Evolutionary conservation across 2,888 invertebrate species (phyloP), one percentile per base, ranked within the genome.

Genomic region (Parnassius apollo): DNA sequence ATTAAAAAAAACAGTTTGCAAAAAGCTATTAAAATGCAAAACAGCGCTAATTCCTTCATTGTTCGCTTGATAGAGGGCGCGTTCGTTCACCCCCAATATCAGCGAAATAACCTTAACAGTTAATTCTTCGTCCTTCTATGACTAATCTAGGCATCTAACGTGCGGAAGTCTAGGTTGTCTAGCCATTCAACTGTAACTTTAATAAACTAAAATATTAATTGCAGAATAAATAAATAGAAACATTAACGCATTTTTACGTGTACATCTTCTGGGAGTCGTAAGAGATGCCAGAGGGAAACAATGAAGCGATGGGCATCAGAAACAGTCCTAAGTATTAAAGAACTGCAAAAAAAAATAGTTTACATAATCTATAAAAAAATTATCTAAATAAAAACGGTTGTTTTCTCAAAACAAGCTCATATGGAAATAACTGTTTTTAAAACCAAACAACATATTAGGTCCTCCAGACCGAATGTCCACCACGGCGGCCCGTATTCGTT

Each of bases 11-110:
- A 2, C 25, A 25, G 25, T 25, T 2, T 25, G 25, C 2, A 25
- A 25, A 22, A 2, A 25, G 18, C 18, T 2, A 25, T 25, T 35
- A 7, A 4, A 35, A 7, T 35, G 35, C 35, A 35, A 10, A 46
- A 45, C 53, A 2, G 35, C 64, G 56, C 53, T 42, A 46, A 8
- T 50, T 50, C 18, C 50, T 50, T 55, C 42, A 13, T 51, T 75
- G 69, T 76, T 65, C 72, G 56, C 63, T 72, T 78, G 76, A 80
- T 77, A 79, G 76, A 75, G 74, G 80, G 75, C 72, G 73, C 73
- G 78, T 77, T 76, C 75, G 68, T 75, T 77, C 72, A 80, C 75
- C 79, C 71, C 73, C 67, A 71, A 76, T 80, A 82, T 79, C 78
- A 74, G 50, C 62, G 66, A 72, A 74, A 76, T 75, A 78, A 71